Evolutionary conservation across 2,113 vertebrate genomes (phyloP), one percentile per base, ranked within the genome.

Genomic region (Rhinogobius similis): DNA sequence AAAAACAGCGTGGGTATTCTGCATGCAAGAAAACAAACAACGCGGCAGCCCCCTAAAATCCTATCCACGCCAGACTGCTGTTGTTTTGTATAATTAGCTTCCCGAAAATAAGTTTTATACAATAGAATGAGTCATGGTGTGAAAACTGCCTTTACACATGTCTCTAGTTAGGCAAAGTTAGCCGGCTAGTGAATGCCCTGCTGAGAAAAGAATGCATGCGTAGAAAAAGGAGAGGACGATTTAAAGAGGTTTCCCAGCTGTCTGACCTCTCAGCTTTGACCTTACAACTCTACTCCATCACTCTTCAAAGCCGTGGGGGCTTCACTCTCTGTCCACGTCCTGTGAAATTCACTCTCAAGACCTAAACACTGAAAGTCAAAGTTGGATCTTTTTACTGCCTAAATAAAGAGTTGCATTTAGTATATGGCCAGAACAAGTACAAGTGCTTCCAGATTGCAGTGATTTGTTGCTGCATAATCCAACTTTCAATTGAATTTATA

Each of bases 201-300:
- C 77, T 81, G 83, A 68, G 83, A 68, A 29, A 84, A 82, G 91
- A 90, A 92, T 92, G 70, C 62, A 32, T 80, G 56, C 65, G 63
- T 59, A 44, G 61, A 75, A 85, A 79, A 76, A 56, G 72, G 76
- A 86, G 88, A 86, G 50, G 53, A 29, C 68, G 64, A 71, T 82
- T 82, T 84, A 79, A 90, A 91, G 85, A 87, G 87, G 78, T 89
- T 88, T 85, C 77, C 87, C 92, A 93, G 89, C 91, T 92, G 89
- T 86, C 79, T 85, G 81, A 88, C 86, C 92, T 81, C 50, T 88
- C 48, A 90, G 70, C 80, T 88, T 82, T 87, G 79, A 84, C 86
- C 84, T 27, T 23, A 24, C 64, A 71, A 73, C 64, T 73, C 64
- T 27, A 21, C 59, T 27, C 44, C 62, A 38, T 66, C 68, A 10